Percentiles rank a stretch among this genome's conserved stretches.
phyloP scores from a whole-genome alignment of 2,113 vertebrate species.

The Scatophagus argus region DNA sequence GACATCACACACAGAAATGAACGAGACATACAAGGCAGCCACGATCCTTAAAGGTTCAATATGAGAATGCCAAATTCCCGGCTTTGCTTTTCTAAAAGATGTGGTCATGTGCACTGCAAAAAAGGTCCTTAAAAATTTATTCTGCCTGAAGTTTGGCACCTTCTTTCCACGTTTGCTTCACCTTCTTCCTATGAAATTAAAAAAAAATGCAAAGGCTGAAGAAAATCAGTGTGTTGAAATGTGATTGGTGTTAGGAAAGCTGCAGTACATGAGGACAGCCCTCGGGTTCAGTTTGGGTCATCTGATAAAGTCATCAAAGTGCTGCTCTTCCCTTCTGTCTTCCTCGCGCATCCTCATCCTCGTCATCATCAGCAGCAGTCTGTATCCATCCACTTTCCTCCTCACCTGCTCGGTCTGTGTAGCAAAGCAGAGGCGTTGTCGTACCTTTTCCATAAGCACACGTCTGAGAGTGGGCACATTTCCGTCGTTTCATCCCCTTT shows the following conservation, averaged over 20 bases:
- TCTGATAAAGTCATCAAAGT: slow-evolving; percentile 75
- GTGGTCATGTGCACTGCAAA: too few relatives aligned
- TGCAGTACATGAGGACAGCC: slow-evolving; percentile 4
- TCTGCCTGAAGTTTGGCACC: neutral
- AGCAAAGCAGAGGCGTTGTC: slow-evolving; percentile 26
- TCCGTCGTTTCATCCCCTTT: neutral
- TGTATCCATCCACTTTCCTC: slow-evolving; percentile 72
- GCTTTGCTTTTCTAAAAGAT: too few relatives aligned
- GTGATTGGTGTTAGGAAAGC: neutral
- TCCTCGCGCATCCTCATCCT: slow-evolving; percentile 55
- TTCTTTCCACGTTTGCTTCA: neutral
- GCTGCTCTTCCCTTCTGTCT: slow-evolving; percentile 65
- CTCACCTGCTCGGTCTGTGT: slow-evolving; percentile 54
- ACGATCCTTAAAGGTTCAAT: neutral
- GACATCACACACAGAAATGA: neutral
- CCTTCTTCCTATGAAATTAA: neutral
- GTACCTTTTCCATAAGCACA: neutral
- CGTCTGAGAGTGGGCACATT: neutral
- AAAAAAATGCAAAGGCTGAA: neutral
- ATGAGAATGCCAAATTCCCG: too few relatives aligned
- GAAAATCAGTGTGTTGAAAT: neutral
- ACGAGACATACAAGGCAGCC: neutral
- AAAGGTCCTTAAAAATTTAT: neutral
- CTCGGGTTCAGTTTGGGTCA: slow-evolving; percentile 53
- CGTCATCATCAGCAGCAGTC: slow-evolving; percentile 60